Evolutionary conservation across 2,113 vertebrate genomes (phyloP), one percentile per base, ranked within the genome.

Genomic region (Sander lucioperca): DNA sequence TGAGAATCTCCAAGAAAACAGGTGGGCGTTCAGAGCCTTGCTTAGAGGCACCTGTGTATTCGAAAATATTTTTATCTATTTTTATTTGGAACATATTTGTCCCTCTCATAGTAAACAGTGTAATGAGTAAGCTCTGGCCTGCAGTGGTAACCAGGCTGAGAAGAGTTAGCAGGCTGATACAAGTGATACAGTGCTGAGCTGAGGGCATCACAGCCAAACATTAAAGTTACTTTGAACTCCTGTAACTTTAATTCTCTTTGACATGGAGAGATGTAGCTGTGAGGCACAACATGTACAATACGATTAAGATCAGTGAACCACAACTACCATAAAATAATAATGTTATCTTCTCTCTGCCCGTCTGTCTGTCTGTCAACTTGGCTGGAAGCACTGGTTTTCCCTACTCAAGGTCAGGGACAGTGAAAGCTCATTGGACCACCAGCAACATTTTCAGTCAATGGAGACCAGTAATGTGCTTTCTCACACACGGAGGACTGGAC

Each of bases 181-280:
- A 84, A 80, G 79, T 74, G 66, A 57, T 51, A 65, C 39, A 47
- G n/a, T 27, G 69, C 13, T 30, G 77, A 70, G 92, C 86, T 68
- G 74, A 80, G n/a, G 82, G 86, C 89, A 36, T 71, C 39, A 12
- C 33, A 72, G 79, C 67, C 19, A 0, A 73, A 87, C 78, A 84
- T 62, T 74, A 75, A 87, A 90, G 79, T 88, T 84, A 71, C 83
- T 87, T 86, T 88, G 62, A 87, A 81, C 82, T 84, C 54, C 48
- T 75, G 56, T 82, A 87, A 87, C 83, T 92, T 84, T 92, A 90
- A 94, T 90, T 91, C 86, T 63, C 81, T 92, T 74, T 92, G 92
- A 89, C 91, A 77, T 86, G 76, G 72, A 76, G 86, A 79, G 59
- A 85, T 69, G 85, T 89, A 39, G 93, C 93, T 90, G 65, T 85